These are phyloP conservation scores for Bombus polaris DNA, from an alignment of 1,140 invertebrate species.

Conservation along the genomic window DNA sequence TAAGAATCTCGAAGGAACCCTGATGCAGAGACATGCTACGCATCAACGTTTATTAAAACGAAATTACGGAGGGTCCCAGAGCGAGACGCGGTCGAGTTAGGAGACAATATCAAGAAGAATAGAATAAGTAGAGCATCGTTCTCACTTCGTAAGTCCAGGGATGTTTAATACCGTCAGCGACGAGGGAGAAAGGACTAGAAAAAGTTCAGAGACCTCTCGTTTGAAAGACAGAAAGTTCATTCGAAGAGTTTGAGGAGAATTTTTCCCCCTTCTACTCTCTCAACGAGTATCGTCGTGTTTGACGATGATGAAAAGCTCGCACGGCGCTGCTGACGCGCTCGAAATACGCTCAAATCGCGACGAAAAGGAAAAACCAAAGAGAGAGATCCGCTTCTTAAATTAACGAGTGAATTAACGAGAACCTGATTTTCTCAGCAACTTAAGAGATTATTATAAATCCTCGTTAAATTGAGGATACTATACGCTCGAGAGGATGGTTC, in stretches of 20 bases:
- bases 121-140: neutral
- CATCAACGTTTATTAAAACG: conserved; percentile 6
- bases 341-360: conserved; percentile 1
- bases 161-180: neutral
- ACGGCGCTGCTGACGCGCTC: neutral
- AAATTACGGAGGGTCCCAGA: too few relatives aligned
- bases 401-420: conserved; percentile 6
- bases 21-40: neutral
- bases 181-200: neutral
- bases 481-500: too few relatives aligned
- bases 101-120: neutral
- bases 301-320: conserved; percentile 13
- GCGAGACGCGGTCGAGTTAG: neutral
- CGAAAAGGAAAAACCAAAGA: neutral
- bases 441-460: conserved; percentile 3
- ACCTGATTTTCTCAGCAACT: neutral
- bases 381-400: neutral
- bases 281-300: neutral
- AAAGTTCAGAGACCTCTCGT: conserved; percentile 26
- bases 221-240: conserved; percentile 15
- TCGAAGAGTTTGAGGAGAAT: conserved; percentile 19
- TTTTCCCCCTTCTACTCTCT: too few relatives aligned
- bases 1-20: neutral
- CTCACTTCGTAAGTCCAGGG: neutral
- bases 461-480: conserved; percentile 7